These are phyloP conservation scores for Hypercompe scribonia DNA, from an alignment of 2,888 invertebrate genomes.

Conservation along the genomic window DNA sequence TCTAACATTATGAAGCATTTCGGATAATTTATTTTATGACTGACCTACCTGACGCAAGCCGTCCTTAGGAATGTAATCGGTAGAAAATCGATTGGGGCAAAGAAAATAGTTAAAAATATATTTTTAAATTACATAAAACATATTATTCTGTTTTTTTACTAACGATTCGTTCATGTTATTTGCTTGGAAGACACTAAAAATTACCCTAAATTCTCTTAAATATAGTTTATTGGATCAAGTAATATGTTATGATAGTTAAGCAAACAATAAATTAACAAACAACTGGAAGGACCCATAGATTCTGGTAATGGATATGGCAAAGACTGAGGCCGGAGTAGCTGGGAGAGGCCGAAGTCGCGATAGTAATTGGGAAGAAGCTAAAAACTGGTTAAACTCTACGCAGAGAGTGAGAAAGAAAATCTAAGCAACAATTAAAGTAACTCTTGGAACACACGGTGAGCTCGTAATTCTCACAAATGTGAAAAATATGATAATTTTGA, in stretches of 20 bases:
- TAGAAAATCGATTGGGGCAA: not conserved
- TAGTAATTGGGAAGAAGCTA: not conserved
- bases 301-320: not conserved
- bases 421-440: not conserved
- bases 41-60: not conserved
- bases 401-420: constrained; percentile 1
- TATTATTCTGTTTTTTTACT: too few relatives aligned
- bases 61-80: not conserved
- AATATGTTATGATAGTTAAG: not conserved
- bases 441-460: not conserved
- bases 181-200: not conserved
- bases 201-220: too few relatives aligned
- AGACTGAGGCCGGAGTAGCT: not conserved
- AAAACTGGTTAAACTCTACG: not conserved
- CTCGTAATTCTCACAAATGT: constrained; percentile 16
- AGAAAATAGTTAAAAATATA: not conserved
- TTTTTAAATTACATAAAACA: too few relatives aligned
- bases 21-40: not conserved
- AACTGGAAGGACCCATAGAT: too few relatives aligned
- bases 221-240: not conserved
- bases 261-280: too few relatives aligned
- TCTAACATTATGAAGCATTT: not conserved
- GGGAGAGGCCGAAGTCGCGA: not conserved
- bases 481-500: constrained; percentile 15
- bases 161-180: not conserved